Percentiles rank a stretch among this genome's conserved stretches.
These are phyloP conservation scores for Scyliorhinus canicula DNA, from an alignment of 2,797 vertebrate genomes.

Conservation along the genomic window DNA sequence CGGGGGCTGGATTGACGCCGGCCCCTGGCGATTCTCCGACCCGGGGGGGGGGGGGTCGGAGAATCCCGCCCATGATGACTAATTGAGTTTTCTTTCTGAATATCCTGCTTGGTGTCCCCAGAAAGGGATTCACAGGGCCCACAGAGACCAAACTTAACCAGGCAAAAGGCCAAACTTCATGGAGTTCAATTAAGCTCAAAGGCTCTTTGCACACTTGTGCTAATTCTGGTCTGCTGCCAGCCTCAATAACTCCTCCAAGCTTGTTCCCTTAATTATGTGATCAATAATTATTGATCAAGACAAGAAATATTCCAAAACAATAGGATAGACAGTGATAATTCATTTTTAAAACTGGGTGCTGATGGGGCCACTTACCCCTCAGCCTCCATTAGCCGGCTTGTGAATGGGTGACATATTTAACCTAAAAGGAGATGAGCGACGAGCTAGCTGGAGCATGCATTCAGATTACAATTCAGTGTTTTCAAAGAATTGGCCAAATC, in stretches of 20 bases:
- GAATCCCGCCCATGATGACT: no score
- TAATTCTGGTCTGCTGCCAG: background rate
- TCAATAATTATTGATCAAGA: slow-evolving; percentile 15
- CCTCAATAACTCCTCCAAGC: background rate
- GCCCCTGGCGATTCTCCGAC: no score
- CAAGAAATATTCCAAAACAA: background rate
- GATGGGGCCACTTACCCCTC: background rate
- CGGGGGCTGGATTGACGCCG: no score
- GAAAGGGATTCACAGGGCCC: background rate
- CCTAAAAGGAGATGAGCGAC: background rate
- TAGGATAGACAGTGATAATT: background rate
- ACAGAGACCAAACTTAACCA: background rate
- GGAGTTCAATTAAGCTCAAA: background rate
- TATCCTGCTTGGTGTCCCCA: background rate
- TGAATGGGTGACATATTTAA: background rate
- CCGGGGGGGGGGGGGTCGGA: no score
- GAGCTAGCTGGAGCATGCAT: background rate
- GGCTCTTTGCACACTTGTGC: background rate
- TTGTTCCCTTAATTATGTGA: background rate
- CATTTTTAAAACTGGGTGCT: background rate
- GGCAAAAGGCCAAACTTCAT: background rate
- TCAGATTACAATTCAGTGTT: background rate
- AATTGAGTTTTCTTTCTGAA: background rate
- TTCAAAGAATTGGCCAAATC: background rate
- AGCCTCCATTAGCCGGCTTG: background rate